A percentile compares a stretch with the other conserved stretches of the same genome.
Evolutionary conservation across 1,140 invertebrate genomes (phyloP).

Genomic region (Nebria ingens): DNA sequence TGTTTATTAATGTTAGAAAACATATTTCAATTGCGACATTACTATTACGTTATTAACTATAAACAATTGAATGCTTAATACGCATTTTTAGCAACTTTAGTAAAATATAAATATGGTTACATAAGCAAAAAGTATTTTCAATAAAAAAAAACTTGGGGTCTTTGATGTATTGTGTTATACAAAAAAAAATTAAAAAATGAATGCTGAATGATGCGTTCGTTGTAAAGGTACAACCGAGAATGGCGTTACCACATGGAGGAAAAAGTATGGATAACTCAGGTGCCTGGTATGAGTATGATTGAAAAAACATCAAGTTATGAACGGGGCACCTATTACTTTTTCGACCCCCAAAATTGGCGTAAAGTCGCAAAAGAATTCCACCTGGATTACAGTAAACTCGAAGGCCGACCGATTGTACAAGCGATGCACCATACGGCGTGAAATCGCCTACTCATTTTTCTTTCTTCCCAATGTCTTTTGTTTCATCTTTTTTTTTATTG

Average conservation of each 20-base stretch:
- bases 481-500: not conserved
- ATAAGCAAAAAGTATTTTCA: slow-evolving; percentile 12
- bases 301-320: slow-evolving; percentile 95
- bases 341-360: slow-evolving; percentile 94
- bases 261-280: slow-evolving; percentile 97
- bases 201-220: slow-evolving; percentile 16
- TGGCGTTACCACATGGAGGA: slow-evolving; percentile 99
- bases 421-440: slow-evolving; percentile 22
- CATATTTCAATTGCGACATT: too few species aligned
- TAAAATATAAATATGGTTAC: too few species aligned
- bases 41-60: too few species aligned
- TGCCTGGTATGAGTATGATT: slow-evolving; percentile 79
- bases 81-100: too few species aligned
- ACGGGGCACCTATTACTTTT: slow-evolving; percentile 97
- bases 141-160: too few species aligned
- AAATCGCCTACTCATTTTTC: slow-evolving; percentile 14
- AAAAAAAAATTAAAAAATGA: slow-evolving; percentile 3
- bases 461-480: slow-evolving; percentile 6
- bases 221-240: slow-evolving; percentile 80
- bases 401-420: slow-evolving; percentile 61
- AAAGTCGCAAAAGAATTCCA: slow-evolving; percentile 94
- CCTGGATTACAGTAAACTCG: slow-evolving; percentile 94
- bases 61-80: too few species aligned
- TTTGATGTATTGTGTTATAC: too few species aligned
- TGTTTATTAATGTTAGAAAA: too few species aligned